Evolutionary conservation across 1,140 invertebrate genomes (phyloP).

Genomic region (Scaptomyza pallida): DNA sequence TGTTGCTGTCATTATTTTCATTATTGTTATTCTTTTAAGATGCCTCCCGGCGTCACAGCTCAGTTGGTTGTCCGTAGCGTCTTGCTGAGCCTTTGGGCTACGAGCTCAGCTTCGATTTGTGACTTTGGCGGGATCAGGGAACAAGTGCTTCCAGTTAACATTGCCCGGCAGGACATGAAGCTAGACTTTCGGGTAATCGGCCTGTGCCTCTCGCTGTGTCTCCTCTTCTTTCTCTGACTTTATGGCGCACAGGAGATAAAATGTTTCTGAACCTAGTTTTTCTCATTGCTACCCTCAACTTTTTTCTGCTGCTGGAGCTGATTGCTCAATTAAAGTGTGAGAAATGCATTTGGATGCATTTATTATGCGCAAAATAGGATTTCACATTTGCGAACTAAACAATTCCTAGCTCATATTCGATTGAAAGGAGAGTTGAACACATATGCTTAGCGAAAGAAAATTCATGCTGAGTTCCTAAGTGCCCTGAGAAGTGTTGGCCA

Average conservation of each 20-base stretch:
- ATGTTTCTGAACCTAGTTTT: slow-evolving; percentile 11
- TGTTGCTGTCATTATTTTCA: slow-evolving; percentile 18
- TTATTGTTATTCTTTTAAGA: slow-evolving; percentile 30
- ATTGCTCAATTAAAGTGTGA: slow-evolving; percentile 70
- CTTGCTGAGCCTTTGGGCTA: slow-evolving; percentile 52
- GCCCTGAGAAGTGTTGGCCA: background rate
- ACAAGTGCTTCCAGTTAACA: slow-evolving; percentile 51
- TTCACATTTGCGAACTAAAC: slow-evolving; percentile 26
- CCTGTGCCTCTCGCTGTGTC: background rate
- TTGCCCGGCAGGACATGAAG: slow-evolving; percentile 38
- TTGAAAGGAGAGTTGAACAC: background rate
- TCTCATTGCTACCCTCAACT: background rate
- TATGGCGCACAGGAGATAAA: slow-evolving; percentile 37
- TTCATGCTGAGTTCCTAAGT: slow-evolving; percentile 10
- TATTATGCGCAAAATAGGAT: slow-evolving; percentile 54
- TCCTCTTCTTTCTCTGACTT: slow-evolving; percentile 18
- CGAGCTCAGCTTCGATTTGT: background rate
- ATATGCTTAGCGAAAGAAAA: background rate
- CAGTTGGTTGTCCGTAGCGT: slow-evolving; percentile 64
- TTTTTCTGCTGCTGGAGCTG: slow-evolving; percentile 41
- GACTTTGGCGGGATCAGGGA: slow-evolving; percentile 14
- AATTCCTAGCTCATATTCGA: slow-evolving; percentile 3
- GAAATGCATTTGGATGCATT: slow-evolving; percentile 39
- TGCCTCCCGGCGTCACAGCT: slow-evolving; percentile 69
- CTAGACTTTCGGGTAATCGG: slow-evolving; percentile 16